Conservation (phyloP, 2,888 invertebrate genomes). For the Teinopalpus imperialis region DNA sequence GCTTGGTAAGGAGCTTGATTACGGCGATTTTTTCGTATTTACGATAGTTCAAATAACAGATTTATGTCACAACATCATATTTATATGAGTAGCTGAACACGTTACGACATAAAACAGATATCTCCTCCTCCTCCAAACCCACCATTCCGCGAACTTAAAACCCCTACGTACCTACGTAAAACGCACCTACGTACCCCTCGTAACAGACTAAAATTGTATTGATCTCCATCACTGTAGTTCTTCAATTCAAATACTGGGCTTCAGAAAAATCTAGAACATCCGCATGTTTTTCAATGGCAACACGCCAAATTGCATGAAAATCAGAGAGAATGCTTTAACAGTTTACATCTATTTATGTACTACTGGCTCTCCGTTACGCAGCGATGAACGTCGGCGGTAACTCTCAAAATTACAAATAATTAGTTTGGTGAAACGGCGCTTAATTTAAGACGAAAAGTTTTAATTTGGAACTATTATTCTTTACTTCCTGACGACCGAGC, state of each 20-base stretch:
- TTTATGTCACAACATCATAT: too few species aligned
- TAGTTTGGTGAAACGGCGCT: slow-evolving; percentile 18
- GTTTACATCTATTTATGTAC: slow-evolving; percentile 23
- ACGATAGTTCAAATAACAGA: too few species aligned
- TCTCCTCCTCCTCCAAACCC: too few species aligned
- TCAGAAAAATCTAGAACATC: slow-evolving; percentile 23
- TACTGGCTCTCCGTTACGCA: slow-evolving; percentile 9
- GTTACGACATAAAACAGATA: too few species aligned
- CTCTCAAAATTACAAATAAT: slow-evolving; percentile 20
- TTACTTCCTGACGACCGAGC: not conserved
- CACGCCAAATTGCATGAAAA: slow-evolving; percentile 31
- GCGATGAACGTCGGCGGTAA: slow-evolving; percentile 10
- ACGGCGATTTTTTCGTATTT: too few species aligned
- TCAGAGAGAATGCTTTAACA: slow-evolving; percentile 24
- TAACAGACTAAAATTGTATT: slow-evolving; percentile 2
- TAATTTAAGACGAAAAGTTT: slow-evolving; percentile 10
- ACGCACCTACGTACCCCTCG: too few species aligned
- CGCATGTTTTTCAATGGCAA: slow-evolving; percentile 31
- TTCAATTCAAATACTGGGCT: slow-evolving; percentile 6
- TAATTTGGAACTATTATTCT: slow-evolving; percentile 8
- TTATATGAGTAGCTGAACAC: too few species aligned
- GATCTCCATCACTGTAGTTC: slow-evolving; percentile 10
- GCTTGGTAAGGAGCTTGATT: too few species aligned
- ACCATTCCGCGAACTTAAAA: too few species aligned
- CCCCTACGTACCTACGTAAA: too few species aligned